Conservation (phyloP, 53 echinoderm and acorn worm genomes). For the Holothuria scabra region DNA sequence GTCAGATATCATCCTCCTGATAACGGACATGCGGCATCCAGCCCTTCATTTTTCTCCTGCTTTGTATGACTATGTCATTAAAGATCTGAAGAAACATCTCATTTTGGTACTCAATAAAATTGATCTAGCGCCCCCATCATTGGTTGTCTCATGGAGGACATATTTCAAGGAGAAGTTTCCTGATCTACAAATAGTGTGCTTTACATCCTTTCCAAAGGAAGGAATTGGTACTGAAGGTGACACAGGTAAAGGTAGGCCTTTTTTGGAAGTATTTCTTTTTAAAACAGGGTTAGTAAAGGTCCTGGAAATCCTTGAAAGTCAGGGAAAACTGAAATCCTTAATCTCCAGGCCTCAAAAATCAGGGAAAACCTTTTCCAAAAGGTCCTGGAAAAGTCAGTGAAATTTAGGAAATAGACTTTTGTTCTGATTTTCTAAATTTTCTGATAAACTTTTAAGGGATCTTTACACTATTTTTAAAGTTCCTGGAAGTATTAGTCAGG, state of each 20-base stretch:
- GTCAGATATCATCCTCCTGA: constrained; percentile 91
- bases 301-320: too few relatives aligned
- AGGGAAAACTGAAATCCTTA: too few relatives aligned
- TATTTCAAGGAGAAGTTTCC: constrained; percentile 92
- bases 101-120: constrained; percentile 94
- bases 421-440: too few relatives aligned
- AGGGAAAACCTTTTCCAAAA: too few relatives aligned
- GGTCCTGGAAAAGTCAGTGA: too few relatives aligned
- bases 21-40: constrained; percentile 86
- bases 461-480: too few relatives aligned
- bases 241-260: constrained; percentile 56
- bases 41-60: constrained; percentile 95
- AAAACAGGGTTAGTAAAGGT: not conserved
- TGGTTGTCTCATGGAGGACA: constrained; percentile 92
- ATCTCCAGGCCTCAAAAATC: too few relatives aligned
- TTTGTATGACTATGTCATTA: constrained; percentile 88
- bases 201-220: constrained; percentile 89
- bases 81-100: constrained; percentile 85
- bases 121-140: constrained; percentile 88
- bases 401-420: too few relatives aligned
- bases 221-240: constrained; percentile 54
- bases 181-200: constrained; percentile 78
- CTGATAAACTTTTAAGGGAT: too few relatives aligned
- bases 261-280: not conserved
- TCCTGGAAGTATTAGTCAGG: too few relatives aligned